Percentiles rank a stretch among this genome's conserved stretches.
These are phyloP conservation scores for Tillus elongatus DNA, from an alignment of 2,888 invertebrate species.

Conservation along the genomic window DNA sequence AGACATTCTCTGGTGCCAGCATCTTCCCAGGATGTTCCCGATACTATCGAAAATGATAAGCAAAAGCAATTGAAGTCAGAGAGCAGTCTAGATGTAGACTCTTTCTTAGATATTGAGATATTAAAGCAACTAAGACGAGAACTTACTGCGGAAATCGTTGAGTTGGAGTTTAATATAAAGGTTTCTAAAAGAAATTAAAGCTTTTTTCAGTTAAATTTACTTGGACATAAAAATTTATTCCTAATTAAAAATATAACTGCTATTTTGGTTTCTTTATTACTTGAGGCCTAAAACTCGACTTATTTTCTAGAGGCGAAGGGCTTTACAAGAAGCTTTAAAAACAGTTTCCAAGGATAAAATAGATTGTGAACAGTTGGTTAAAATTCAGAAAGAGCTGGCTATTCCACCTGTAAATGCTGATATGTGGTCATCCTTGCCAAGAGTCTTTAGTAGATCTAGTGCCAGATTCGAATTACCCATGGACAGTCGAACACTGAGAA, in stretches of 20 bases:
- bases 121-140: constrained; percentile 58
- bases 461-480: constrained; percentile 69
- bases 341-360: constrained; percentile 34
- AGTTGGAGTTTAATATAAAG: constrained; percentile 59
- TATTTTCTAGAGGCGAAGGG: constrained; percentile 51
- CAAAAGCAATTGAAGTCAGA: constrained; percentile 13
- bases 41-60: background rate
- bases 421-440: constrained; percentile 57
- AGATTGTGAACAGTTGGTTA: constrained; percentile 45
- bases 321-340: constrained; percentile 59
- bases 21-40: constrained; percentile 28
- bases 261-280: constrained; percentile 6
- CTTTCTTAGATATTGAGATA: constrained; percentile 52
- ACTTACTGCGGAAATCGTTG: constrained; percentile 57
- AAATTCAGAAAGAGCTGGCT: constrained; percentile 44
- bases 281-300: too few relatives aligned
- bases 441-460: constrained; percentile 65
- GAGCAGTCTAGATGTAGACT: constrained; percentile 31
- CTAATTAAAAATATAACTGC: too few relatives aligned
- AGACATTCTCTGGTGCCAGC: constrained; percentile 53
- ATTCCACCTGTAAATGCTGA: constrained; percentile 47
- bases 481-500: constrained; percentile 48
- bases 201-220: too few relatives aligned
- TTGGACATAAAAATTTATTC: too few relatives aligned
- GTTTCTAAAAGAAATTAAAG: too few relatives aligned